A percentile compares a stretch with the other conserved stretches of the same genome.
phyloP scores from a whole-genome alignment of 1,140 invertebrate genomes.

The Ruditapes philippinarum region DNA sequence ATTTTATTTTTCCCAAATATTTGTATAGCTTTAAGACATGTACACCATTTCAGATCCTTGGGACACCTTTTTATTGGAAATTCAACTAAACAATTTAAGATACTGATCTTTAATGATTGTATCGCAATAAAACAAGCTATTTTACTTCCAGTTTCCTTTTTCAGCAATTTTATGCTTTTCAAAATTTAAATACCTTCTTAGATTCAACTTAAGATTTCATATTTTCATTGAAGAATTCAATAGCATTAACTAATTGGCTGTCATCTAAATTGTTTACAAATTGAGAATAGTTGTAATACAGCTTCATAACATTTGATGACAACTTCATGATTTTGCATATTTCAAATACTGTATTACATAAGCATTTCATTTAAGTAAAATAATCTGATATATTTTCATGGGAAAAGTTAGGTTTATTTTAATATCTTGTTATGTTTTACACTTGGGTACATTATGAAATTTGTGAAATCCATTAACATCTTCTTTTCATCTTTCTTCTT shows the following conservation, averaged over 20 bases:
- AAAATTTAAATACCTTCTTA: background rate
- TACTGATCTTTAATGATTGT: constrained; percentile 52
- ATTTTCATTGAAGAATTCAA: constrained; percentile 16
- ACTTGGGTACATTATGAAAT: too few species aligned
- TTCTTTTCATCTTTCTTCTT: too few species aligned
- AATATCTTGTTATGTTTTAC: too few species aligned
- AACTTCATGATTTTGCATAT: constrained; percentile 14
- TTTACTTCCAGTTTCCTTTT: constrained; percentile 41
- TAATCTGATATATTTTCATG: too few species aligned
- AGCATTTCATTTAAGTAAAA: background rate
- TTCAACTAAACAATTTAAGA: constrained; percentile 43
- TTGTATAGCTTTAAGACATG: constrained; percentile 64
- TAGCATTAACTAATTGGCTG: constrained; percentile 47
- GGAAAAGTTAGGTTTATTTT: too few species aligned
- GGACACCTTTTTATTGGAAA: constrained; percentile 56
- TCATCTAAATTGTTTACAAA: background rate
- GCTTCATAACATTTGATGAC: constrained; percentile 25
- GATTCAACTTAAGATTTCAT: constrained; percentile 34
- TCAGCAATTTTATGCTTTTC: constrained; percentile 31
- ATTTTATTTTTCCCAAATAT: constrained; percentile 59
- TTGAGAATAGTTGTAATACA: background rate
- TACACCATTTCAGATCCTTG: constrained; percentile 21
- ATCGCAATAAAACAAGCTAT: constrained; percentile 33
- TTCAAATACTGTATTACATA: background rate
- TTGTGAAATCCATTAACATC: too few species aligned